A percentile compares a stretch with the other conserved stretches of the same genome.
phyloP scores from a whole-genome alignment of 2,888 invertebrate species.

The Nomada ruficornis region DNA sequence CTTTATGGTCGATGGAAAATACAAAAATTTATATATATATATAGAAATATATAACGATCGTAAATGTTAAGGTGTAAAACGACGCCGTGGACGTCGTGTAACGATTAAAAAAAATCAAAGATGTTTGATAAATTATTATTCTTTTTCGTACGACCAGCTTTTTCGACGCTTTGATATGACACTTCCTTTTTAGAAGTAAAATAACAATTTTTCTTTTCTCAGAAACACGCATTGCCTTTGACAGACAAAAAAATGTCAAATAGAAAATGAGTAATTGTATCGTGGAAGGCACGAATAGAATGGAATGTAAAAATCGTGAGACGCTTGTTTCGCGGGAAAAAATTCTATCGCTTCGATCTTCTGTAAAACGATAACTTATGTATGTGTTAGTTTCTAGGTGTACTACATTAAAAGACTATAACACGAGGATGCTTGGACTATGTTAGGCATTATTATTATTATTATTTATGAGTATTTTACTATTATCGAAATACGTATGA shows the following conservation, averaged over 20 bases:
- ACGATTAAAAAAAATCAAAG: constrained; percentile 31
- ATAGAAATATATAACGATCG: constrained; percentile 9
- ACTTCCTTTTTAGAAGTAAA: constrained; percentile 46
- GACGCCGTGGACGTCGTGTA: constrained; percentile 25
- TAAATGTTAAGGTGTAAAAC: constrained; percentile 20
- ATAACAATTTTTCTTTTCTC: constrained; percentile 5
- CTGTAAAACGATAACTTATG: constrained; percentile 73
- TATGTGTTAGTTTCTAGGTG: constrained; percentile 80
- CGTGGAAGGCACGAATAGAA: constrained; percentile 9
- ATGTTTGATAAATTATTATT: constrained; percentile 62
- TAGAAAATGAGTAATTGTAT: constrained; percentile 19
- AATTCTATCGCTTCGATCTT: constrained; percentile 21
- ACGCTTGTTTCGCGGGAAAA: not conserved
- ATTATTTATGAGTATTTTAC: constrained; percentile 83
- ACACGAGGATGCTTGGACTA: constrained; percentile 78
- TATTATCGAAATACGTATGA: constrained; percentile 77
- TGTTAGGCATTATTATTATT: constrained; percentile 79
- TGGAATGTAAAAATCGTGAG: not conserved
- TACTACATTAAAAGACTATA: constrained; percentile 79
- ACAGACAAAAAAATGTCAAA: not conserved
- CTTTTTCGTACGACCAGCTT: constrained; percentile 60
- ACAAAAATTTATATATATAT: constrained; percentile 6
- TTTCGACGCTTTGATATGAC: constrained; percentile 60
- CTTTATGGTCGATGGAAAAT: not conserved
- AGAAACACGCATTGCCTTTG: constrained; percentile 66